Evolutionary conservation across 2,888 invertebrate genomes (phyloP).

Genomic region (Synergus japonicus): DNA sequence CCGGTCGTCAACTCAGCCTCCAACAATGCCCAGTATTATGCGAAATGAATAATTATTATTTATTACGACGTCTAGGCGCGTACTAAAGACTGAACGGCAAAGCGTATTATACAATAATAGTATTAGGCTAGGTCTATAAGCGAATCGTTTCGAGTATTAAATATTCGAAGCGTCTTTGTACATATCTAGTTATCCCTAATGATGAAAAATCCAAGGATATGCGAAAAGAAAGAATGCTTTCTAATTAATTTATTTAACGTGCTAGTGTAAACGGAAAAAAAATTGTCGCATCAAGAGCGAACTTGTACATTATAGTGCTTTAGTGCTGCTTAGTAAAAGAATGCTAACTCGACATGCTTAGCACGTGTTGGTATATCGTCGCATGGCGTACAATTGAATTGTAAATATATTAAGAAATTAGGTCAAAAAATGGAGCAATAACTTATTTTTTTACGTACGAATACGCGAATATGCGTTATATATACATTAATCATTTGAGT

Average conservation of each 20-base stretch:
- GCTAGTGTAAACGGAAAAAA: slow-evolving; percentile 43
- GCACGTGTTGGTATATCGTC: slow-evolving; percentile 4
- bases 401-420: slow-evolving; percentile 49
- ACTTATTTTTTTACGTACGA: slow-evolving; percentile 26
- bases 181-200: background rate
- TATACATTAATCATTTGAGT: too few species aligned
- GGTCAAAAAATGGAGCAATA: slow-evolving; percentile 32
- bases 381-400: slow-evolving; percentile 3
- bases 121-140: slow-evolving; percentile 8
- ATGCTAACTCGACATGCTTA: slow-evolving; percentile 39
- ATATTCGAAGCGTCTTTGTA: slow-evolving; percentile 34
- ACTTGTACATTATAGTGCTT: slow-evolving; percentile 58
- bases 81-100: slow-evolving; percentile 67
- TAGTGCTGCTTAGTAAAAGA: slow-evolving; percentile 41
- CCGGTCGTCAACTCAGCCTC: slow-evolving; percentile 40
- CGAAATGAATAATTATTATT: slow-evolving; percentile 66
- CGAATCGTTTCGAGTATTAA: slow-evolving; percentile 33
- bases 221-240: slow-evolving; percentile 17
- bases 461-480: too few species aligned
- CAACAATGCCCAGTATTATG: slow-evolving; percentile 68
- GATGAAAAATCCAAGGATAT: slow-evolving; percentile 30
- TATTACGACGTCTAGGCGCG: slow-evolving; percentile 61
- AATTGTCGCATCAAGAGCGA: slow-evolving; percentile 48
- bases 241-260: slow-evolving; percentile 49
- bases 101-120: slow-evolving; percentile 19